Percentiles rank a stretch among this genome's conserved stretches.
Evolutionary conservation across 2,113 vertebrate species (phyloP).

Genomic region (Heloderma charlesbogerti): DNA sequence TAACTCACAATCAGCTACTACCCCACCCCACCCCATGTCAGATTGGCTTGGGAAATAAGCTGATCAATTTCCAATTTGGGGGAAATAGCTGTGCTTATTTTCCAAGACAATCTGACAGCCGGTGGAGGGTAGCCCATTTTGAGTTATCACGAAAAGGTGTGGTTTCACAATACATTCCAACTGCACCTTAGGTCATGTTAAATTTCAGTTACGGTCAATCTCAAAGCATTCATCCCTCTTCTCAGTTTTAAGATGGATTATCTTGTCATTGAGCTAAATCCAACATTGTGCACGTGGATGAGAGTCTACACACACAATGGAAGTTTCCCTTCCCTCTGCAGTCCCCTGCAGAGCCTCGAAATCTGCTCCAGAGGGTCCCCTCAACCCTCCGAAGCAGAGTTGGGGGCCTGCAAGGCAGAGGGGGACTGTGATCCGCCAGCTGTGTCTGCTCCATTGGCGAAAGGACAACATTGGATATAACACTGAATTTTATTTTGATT

Average conservation of each 20-base stretch:
- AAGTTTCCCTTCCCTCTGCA: no score
- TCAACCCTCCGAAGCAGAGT: no score
- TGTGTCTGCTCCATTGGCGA: no score
- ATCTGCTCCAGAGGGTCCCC: no score
- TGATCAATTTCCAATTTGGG: neutral
- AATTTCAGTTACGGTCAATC: slow-evolving; percentile 14
- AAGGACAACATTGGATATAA: no score
- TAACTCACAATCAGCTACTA: neutral
- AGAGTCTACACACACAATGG: no score
- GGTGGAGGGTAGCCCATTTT: neutral
- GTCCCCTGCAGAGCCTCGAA: no score
- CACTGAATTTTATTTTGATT: neutral
- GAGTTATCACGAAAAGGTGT: neutral
- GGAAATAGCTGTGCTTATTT: neutral
- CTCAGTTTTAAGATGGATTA: neutral
- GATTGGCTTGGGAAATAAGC: neutral
- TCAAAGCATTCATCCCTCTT: slow-evolving; percentile 26
- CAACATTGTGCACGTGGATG: no score
- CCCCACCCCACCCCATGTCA: no score
- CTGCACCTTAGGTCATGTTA: neutral
- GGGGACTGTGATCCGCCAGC: no score
- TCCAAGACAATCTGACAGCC: neutral
- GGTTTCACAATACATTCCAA: slow-evolving; percentile 38
- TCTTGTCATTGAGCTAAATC: neutral
- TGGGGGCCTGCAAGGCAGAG: no score